Evolutionary conservation across 2,888 invertebrate genomes (phyloP).

Genomic region (Leucozona laternaria): DNA sequence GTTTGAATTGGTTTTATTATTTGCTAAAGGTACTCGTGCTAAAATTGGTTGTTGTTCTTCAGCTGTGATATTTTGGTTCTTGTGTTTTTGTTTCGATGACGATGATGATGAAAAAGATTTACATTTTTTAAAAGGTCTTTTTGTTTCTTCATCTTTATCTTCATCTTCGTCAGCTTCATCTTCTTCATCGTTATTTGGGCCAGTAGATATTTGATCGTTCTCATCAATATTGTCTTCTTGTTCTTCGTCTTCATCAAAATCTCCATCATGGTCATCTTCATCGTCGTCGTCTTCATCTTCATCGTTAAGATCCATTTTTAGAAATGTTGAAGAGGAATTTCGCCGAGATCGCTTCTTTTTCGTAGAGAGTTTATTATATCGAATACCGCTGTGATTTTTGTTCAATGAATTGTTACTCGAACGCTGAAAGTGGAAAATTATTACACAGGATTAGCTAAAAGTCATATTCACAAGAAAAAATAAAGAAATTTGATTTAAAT

Average conservation of each 20-base stretch:
- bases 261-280: conserved; percentile 76
- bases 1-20: conserved; percentile 37
- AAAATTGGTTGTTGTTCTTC: conserved; percentile 55
- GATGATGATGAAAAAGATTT: conserved; percentile 29
- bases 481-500: background rate
- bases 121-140: conserved; percentile 31
- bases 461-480: background rate
- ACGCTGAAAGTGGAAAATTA: conserved; percentile 77
- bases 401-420: conserved; percentile 79
- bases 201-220: conserved; percentile 36
- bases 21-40: conserved; percentile 26
- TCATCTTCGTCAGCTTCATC: conserved; percentile 17
- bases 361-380: conserved; percentile 81
- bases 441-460: background rate
- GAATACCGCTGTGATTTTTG: conserved; percentile 79
- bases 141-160: conserved; percentile 10
- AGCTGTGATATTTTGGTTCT: conserved; percentile 39
- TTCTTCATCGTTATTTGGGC: conserved; percentile 35
- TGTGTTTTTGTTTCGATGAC: background rate
- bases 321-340: conserved; percentile 76
- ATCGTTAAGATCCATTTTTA: conserved; percentile 78
- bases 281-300: conserved; percentile 77
- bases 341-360: conserved; percentile 73
- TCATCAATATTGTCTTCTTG: conserved; percentile 57
- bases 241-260: conserved; percentile 77